phyloP scores from a whole-genome alignment of 2,888 invertebrate species.

The Lissonota sp. region DNA sequence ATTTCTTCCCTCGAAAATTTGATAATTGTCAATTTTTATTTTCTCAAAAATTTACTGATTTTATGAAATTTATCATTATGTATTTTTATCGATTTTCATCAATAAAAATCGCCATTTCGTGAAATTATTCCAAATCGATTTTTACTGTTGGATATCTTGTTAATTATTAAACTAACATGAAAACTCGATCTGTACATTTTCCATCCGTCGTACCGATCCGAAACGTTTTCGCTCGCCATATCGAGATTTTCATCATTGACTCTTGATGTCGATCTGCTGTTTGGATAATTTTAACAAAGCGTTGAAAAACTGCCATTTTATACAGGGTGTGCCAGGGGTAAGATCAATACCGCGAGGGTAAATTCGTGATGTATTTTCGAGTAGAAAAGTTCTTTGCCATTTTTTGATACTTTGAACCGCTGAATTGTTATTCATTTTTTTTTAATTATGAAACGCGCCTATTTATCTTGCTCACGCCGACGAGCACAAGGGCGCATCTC shows the following conservation, averaged over 20 bases:
- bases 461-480: too few relatives aligned
- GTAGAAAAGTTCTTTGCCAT: too few relatives aligned
- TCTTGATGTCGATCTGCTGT: conserved; percentile 32
- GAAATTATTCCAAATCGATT: not conserved
- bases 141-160: too few relatives aligned
- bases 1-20: not conserved
- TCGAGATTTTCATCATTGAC: conserved; percentile 4
- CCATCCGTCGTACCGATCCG: conserved; percentile 80
- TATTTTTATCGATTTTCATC: not conserved
- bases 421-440: too few relatives aligned
- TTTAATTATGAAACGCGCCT: too few relatives aligned
- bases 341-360: too few relatives aligned
- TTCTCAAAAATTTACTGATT: not conserved
- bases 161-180: conserved; percentile 76
- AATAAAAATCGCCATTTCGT: not conserved
- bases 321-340: too few relatives aligned
- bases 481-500: too few relatives aligned
- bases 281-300: too few relatives aligned
- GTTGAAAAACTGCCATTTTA: too few relatives aligned
- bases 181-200: conserved; percentile 84
- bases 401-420: too few relatives aligned
- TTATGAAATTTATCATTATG: not conserved
- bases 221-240: conserved; percentile 36
- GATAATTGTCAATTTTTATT: not conserved
- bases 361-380: too few relatives aligned